Conservation (phyloP, 2,113 vertebrate genomes). For the Heterocephalus glaber region DNA sequence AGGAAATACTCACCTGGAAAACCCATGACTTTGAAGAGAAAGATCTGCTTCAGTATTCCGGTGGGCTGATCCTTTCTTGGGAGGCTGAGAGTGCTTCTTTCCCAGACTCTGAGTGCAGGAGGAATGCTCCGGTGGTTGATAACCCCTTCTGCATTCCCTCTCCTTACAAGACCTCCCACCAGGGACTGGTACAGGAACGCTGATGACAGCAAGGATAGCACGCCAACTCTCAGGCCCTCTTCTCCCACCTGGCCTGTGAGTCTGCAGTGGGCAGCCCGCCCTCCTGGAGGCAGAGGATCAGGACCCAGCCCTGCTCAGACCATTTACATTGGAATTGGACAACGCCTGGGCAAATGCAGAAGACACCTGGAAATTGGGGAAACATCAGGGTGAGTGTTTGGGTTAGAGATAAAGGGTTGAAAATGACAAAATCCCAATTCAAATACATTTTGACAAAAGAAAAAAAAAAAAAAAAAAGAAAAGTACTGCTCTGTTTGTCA, state of each 20-base stretch:
- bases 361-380: slow-evolving; percentile 84
- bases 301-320: slow-evolving; percentile 84
- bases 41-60: fast-evolving
- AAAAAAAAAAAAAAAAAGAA: too few species aligned
- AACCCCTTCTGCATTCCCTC: not conserved
- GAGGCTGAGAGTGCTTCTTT: fast-evolving
- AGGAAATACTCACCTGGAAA: too few species aligned
- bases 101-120: fast-evolving
- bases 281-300: slow-evolving; percentile 76
- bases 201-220: slow-evolving; percentile 85
- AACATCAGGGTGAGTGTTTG: slow-evolving; percentile 58
- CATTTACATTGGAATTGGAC: slow-evolving; percentile 85
- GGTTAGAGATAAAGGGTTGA: not conserved
- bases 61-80: not conserved
- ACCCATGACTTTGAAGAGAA: not conserved
- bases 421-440: not conserved
- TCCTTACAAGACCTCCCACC: slow-evolving; percentile 83
- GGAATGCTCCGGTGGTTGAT: not conserved
- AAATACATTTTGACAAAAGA: not conserved
- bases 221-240: slow-evolving; percentile 71
- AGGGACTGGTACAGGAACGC: slow-evolving; percentile 83
- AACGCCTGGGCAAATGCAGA: slow-evolving; percentile 49
- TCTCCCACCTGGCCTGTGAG: slow-evolving; percentile 79
- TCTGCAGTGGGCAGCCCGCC: slow-evolving; percentile 63
- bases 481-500: not conserved